These are phyloP conservation scores for Pristionchus exspectatus DNA, from an alignment of 2,888 invertebrate genomes.

Conservation along the genomic window DNA sequence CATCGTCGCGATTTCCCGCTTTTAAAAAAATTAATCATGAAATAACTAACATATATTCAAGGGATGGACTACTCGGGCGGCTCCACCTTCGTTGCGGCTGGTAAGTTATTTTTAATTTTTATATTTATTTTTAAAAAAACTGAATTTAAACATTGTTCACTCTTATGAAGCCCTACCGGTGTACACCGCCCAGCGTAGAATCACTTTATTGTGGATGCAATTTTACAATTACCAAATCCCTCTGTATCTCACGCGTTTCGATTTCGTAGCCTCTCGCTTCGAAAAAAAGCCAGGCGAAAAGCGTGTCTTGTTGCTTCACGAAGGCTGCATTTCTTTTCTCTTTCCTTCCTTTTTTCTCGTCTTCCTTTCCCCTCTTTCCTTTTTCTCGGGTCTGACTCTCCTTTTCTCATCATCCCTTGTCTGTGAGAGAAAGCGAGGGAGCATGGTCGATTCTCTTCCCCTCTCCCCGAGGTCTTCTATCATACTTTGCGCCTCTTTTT, in stretches of 20 bases:
- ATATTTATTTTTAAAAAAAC: not conserved
- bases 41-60: not conserved
- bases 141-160: too few relatives aligned
- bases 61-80: slow-evolving; percentile 49
- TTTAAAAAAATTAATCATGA: not conserved
- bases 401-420: not conserved
- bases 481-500: slow-evolving; percentile 26
- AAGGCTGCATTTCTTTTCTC: not conserved
- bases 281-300: not conserved
- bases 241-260: not conserved
- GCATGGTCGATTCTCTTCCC: not conserved
- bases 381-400: not conserved
- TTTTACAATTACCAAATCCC: too few relatives aligned
- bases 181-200: too few relatives aligned
- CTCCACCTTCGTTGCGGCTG: slow-evolving; percentile 40
- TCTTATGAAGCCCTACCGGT: too few relatives aligned
- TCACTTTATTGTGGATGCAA: too few relatives aligned
- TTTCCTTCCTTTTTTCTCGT: not conserved
- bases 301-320: not conserved
- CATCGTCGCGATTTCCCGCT: not conserved
- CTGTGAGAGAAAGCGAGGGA: not conserved
- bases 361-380: not conserved
- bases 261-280: not conserved
- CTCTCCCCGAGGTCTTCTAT: slow-evolving; percentile 30
- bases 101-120: not conserved